Evolutionary conservation across 2,888 invertebrate genomes (phyloP).

Genomic region (Drosophila ochracea): DNA sequence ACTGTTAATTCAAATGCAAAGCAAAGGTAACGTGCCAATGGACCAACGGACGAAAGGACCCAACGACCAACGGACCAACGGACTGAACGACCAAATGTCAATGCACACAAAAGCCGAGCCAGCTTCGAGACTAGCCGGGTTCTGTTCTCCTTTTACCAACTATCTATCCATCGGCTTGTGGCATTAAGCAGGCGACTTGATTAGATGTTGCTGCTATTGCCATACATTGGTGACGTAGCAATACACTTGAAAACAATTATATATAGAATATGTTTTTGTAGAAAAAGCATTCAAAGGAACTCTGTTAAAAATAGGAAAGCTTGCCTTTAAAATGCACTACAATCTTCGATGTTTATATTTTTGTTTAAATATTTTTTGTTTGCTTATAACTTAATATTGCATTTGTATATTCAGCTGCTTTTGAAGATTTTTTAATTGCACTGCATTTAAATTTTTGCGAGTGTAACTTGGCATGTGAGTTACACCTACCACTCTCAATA

Average conservation of each 20-base stretch:
- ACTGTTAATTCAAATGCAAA: constrained; percentile 80
- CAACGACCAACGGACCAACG: constrained; percentile 40
- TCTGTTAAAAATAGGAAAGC: not conserved
- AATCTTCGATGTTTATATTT: too few relatives aligned
- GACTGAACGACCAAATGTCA: constrained; percentile 67
- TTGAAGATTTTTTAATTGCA: too few relatives aligned
- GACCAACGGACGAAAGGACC: constrained; percentile 32
- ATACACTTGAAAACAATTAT: not conserved
- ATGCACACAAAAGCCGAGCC: constrained; percentile 64
- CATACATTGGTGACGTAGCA: constrained; percentile 18
- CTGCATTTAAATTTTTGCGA: not conserved
- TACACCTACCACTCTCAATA: not conserved
- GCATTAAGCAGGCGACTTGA: constrained; percentile 63
- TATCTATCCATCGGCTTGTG: constrained; percentile 19
- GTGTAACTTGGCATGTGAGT: not conserved
- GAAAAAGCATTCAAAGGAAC: not conserved
- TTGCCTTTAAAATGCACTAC: not conserved
- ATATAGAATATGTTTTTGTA: not conserved
- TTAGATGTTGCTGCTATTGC: constrained; percentile 69
- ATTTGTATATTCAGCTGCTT: not conserved
- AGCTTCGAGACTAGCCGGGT: not conserved
- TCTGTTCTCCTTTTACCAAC: not conserved
- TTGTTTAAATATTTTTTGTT: too few relatives aligned
- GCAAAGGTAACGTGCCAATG: constrained; percentile 77
- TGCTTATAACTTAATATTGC: not conserved